Evolutionary conservation across 2,113 vertebrate species (phyloP), one percentile per base, ranked within the genome.

Genomic region (Syngnathus scovelli): DNA sequence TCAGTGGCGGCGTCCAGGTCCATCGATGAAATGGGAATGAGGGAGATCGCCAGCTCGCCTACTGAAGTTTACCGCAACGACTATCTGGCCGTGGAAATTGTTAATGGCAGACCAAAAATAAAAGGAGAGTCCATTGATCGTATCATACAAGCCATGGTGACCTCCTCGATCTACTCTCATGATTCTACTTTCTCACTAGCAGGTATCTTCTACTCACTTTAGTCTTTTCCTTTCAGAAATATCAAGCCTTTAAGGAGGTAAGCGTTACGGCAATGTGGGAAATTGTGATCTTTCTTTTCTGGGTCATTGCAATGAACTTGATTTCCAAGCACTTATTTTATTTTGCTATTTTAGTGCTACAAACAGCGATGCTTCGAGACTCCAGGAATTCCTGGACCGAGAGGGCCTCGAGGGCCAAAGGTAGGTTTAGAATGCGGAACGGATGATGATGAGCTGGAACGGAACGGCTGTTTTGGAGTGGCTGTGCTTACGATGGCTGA

Each of bases 81-180:
- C 8, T 98, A 93, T 0, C 73, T 89, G 76, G 91, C 90, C 9
- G 94, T 94, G 68, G 89, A 93, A 0, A 74, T 86, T 62, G 86
- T 79, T 7, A 72, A 76, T 0, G 87, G 86, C 10, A 87, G 37
- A 44, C 67, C 86, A 2, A 0, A 0, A 5, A 91, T 15, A 80
- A 89, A 58, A 9, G 77, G 15, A 0, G 72, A 74, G 3, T 94
- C 94, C 61, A 94, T 94, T 0, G 80, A 97, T 1, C 92, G 89
- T 70, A 98, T 99, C 83, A 94, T 96, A 85, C 81, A 93, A 60
- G 92, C 92, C 19, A 99, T 99, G 95, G 97, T 99, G 90, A 78
- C 44, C n/a, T 62, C 19, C 19, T 13, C n/a, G 6, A 10, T 62
- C 6, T 44, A 7, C 16, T 23, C 12, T 43, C 2, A 27, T 12